Conservation (phyloP, 2,113 vertebrate genomes). For the Carettochelys insculpta region DNA sequence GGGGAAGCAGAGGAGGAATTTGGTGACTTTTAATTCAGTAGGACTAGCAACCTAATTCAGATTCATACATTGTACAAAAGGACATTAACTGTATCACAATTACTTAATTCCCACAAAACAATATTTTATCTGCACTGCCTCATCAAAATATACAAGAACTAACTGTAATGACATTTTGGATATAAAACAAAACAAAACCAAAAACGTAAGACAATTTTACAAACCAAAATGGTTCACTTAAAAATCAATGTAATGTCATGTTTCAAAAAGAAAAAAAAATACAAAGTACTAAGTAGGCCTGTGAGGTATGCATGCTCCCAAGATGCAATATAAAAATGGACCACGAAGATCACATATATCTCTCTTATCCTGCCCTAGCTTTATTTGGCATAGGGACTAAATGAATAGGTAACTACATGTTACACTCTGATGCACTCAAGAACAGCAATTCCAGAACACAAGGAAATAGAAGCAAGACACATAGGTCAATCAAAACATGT, state of each 20-base stretch:
- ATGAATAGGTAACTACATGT: not conserved
- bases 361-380: not conserved
- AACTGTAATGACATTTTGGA: constrained; percentile 65
- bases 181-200: constrained; percentile 54
- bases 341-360: constrained; percentile 48
- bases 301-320: constrained; percentile 22
- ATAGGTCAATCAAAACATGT: not conserved
- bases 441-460: not conserved
- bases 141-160: constrained; percentile 68
- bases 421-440: not conserved
- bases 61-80: constrained; percentile 54
- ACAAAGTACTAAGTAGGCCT: constrained; percentile 59
- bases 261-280: constrained; percentile 41
- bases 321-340: constrained; percentile 46
- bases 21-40: constrained; percentile 67
- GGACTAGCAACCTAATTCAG: constrained; percentile 62
- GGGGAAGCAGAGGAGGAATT: constrained; percentile 29
- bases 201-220: constrained; percentile 64
- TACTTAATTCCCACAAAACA: constrained; percentile 64
- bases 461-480: not conserved
- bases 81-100: constrained; percentile 56
- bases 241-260: constrained; percentile 43
- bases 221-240: constrained; percentile 54
- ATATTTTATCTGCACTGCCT: constrained; percentile 63
- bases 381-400: not conserved